Conservation (phyloP, 2,888 invertebrate species). For the Idaea straminata region DNA sequence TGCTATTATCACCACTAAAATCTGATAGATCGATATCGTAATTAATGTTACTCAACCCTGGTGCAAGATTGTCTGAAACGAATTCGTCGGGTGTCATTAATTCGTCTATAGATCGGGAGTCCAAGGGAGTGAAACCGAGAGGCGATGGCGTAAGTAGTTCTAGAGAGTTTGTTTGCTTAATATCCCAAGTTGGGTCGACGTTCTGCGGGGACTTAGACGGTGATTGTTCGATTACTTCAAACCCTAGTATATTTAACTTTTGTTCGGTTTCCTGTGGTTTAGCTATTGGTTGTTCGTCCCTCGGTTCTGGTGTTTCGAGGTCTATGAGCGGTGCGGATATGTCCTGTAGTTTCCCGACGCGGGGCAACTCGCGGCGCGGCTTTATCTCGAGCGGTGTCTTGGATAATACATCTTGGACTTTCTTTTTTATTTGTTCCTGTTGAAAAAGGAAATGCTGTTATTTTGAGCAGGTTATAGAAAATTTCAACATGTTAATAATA, state of each 20-base stretch:
- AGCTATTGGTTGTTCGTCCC: conserved; percentile 4
- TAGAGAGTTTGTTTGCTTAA: conserved; percentile 58
- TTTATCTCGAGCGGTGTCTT: conserved; percentile 85
- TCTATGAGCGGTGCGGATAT: conserved; percentile 54
- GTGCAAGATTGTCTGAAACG: conserved; percentile 72
- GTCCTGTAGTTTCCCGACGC: conserved; percentile 53
- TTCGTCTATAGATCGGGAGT: conserved; percentile 80
- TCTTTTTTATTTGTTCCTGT: conserved; percentile 86
- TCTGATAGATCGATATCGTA: conserved; percentile 89
- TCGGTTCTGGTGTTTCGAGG: conserved; percentile 22
- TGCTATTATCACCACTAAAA: conserved; percentile 85
- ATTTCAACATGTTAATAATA: background rate
- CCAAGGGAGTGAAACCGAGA: conserved; percentile 76
- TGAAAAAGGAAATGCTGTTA: background rate
- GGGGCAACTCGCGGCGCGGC: conserved; percentile 58
- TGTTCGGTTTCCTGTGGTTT: conserved; percentile 27
- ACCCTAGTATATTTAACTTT: conserved; percentile 58
- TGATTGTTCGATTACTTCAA: conserved; percentile 55
- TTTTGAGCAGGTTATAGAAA: background rate
- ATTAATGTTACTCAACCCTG: conserved; percentile 85
- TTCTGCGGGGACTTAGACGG: conserved; percentile 57
- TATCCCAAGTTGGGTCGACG: conserved; percentile 53
- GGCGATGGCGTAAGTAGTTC: conserved; percentile 82
- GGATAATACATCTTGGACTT: conserved; percentile 85
- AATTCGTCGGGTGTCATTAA: conserved; percentile 82